Base-by-base conservation (phyloP, 1,140 invertebrate genomes). In the Neodiprion lecontei region DNA sequence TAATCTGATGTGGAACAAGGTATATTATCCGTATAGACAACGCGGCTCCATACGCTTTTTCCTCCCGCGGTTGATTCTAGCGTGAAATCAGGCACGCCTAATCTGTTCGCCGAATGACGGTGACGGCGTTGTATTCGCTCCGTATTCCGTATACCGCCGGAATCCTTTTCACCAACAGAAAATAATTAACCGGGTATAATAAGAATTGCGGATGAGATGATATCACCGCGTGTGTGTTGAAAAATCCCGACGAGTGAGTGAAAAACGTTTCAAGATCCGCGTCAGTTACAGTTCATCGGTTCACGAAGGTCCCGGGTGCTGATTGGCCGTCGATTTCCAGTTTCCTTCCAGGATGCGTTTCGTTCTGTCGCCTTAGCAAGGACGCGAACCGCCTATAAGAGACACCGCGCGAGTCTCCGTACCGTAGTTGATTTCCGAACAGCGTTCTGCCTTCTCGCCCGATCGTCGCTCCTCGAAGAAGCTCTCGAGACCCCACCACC, bases 291-390 rank as follows among this genome's bases (percentile, higher is more conserved):
- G 74, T 71, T 71, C 23, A 47, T 48, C 21, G 9, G 9, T 40
- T 14, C n/a, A 8, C 23, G 73, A 70, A 69, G 73, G 73, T 67
- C 21, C 12, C 65, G 67, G 5, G 23, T 23, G 1, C 12, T 28
- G 50, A 28, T 73, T 68, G 53, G 11, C 65, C 28, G n/a, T 69
- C 49, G 28, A 65, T 11, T 66, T 48, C 66, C 67, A 69, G 68
- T n/a, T 75, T 49, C 17, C 50, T 72, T 72, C 65, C 80, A 79
- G 82, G 78, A 82, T 79, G 69, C 71, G 61, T 78, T 79, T 82
- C 66, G 76, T 77, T 79, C 67, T 69, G 75, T 77, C 65, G 69
- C 17, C 49, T 1, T 28, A 61, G 69, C 76, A 80, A 82, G 78
- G 77, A n/a, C 73, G 10, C 9, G 9, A 47, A 70, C 71, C 74